Percentiles rank a stretch among this genome's conserved stretches.
Evolutionary conservation across 2,797 vertebrate genomes (phyloP).

Genomic region (Paratrypauchen microcephalus): DNA sequence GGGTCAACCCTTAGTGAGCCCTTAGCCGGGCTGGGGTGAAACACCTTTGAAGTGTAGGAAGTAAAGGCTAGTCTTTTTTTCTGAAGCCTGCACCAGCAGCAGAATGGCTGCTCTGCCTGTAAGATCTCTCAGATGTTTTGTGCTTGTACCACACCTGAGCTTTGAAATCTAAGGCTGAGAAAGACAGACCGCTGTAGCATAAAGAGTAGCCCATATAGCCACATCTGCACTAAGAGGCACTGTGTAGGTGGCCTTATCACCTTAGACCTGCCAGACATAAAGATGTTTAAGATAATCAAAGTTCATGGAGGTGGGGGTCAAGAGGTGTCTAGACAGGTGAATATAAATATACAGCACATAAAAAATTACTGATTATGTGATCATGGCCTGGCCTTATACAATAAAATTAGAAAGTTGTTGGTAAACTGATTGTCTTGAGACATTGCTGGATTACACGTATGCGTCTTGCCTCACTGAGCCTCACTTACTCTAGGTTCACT

Average conservation of each 20-base stretch:
- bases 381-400: not conserved
- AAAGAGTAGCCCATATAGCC: conserved; percentile 36
- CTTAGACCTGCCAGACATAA: conserved; percentile 40
- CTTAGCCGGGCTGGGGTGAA: conserved; percentile 67
- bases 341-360: not conserved
- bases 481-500: not conserved
- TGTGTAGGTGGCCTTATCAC: conserved; percentile 18
- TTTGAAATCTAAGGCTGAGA: conserved; percentile 75
- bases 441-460: not conserved
- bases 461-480: not conserved
- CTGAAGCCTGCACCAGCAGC: conserved; percentile 48
- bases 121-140: conserved; percentile 75
- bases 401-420: not conserved
- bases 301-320: not conserved
- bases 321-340: not conserved
- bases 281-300: conserved; percentile 15
- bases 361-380: not conserved
- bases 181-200: conserved; percentile 48
- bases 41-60: conserved; percentile 82
- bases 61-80: conserved; percentile 64
- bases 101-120: conserved; percentile 49
- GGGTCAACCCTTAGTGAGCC: conserved; percentile 62
- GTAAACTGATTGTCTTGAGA: not conserved
- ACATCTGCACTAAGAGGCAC: conserved; percentile 58
- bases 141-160: conserved; percentile 62